Evolutionary conservation across 2,113 vertebrate species (phyloP), one percentile per base, ranked within the genome.

Genomic region (Meriones unguiculatus): DNA sequence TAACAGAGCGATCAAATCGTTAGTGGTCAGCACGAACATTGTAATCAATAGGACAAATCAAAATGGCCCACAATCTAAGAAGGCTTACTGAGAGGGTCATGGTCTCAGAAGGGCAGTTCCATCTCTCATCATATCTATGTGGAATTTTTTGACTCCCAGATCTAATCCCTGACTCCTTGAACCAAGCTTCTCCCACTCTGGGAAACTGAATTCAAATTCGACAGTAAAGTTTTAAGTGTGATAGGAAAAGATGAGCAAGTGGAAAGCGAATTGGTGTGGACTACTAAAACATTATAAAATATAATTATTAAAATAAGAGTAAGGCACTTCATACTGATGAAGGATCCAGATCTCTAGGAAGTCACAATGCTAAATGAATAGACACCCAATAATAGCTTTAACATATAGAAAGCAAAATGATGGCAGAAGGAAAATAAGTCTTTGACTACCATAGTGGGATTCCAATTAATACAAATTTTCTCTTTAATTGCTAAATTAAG

Each of bases 401-500:
- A 89, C 89, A 89, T 84, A 69, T 54, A 50, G 80, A 91, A 92
- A 69, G 46, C 67, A 84, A 85, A 87, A 59, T 72, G 54, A 67
- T 62, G 84, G 13, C 50, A 41, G 46, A 73, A 90, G 87, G 41
- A 72, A 64, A 87, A 75, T 70, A 50, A 50, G 65, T 50, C n/a
- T 95, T 75, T 87, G 4, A 59, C 17, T 9, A 1, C 75, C 54
- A 50, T 75, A 90, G 1, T 70, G 69, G 62, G 62, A 80, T 70
- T 70, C 50, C 86, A 64, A 92, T 93, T 59, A 94, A 85, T 84
- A 76, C 20, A 87, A 87, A 18, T 8, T 28, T 2, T 95, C 85
- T 92, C 64, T 78, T 32, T 86, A 64, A 76, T 81, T 93, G 89
- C 93, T 75, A 64, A 89, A 88, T 84, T 52, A 86, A 87, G 64